These are phyloP conservation scores for Frankliniella intonsa DNA, from an alignment of 2,888 invertebrate genomes.

Conservation along the genomic window DNA sequence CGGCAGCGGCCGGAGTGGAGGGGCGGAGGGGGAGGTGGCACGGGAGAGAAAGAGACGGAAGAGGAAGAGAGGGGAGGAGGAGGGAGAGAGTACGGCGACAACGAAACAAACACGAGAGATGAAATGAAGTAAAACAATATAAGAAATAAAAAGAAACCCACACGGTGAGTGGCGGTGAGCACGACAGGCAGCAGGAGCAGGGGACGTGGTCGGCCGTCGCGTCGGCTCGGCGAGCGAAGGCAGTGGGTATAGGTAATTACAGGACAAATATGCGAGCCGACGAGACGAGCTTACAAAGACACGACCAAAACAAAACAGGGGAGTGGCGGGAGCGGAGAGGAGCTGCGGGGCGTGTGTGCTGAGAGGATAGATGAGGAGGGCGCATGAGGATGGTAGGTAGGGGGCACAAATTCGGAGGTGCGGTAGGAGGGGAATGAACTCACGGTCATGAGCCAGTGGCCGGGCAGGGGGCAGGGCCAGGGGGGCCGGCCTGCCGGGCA, in stretches of 20 bases:
- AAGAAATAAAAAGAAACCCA: not conserved
- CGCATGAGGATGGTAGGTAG: not conserved
- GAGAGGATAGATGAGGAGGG: not conserved
- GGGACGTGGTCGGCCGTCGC: no score
- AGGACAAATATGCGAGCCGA: not conserved
- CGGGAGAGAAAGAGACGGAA: no score
- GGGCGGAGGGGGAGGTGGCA: no score
- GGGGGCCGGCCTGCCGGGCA: no score
- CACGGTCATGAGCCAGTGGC: not conserved
- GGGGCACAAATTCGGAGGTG: not conserved
- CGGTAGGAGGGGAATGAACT: conserved; percentile 15
- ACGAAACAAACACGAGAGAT: no score
- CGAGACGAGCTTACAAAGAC: not conserved
- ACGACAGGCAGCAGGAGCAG: not conserved
- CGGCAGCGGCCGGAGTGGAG: no score
- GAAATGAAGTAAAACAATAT: not conserved
- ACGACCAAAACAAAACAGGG: conserved; percentile 20
- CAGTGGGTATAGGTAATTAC: not conserved
- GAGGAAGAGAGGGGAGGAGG: no score
- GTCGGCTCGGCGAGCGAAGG: no score
- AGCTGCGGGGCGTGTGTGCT: no score
- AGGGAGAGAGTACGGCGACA: no score
- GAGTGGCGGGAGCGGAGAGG: not conserved
- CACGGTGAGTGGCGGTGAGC: not conserved
- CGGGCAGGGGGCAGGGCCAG: no score